A percentile compares a stretch with the other conserved stretches of the same genome.
phyloP scores from a whole-genome alignment of 2,888 invertebrate species.

The Shargacucullia verbasci region DNA sequence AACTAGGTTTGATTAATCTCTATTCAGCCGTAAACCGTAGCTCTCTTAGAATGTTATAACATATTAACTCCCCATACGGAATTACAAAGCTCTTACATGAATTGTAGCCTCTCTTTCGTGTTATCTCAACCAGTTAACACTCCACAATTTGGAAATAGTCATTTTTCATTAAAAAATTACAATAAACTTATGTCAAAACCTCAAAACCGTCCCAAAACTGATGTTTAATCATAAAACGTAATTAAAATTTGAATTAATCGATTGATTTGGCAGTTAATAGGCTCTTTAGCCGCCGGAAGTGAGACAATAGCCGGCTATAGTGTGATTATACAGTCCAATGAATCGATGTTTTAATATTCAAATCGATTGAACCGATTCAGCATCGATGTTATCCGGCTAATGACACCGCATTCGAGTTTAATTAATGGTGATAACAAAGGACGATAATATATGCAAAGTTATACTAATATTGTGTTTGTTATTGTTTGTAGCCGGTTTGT shows the following conservation, averaged over 20 bases:
- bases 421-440: conserved; percentile 57
- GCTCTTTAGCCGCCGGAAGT: conserved; percentile 65
- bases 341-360: conserved; percentile 73
- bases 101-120: too few species aligned
- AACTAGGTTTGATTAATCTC: too few species aligned
- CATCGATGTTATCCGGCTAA: conserved; percentile 67
- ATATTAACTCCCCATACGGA: too few species aligned
- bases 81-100: too few species aligned
- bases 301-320: conserved; percentile 67
- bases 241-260: conserved; percentile 55
- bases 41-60: too few species aligned
- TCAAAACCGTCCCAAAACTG: conserved; percentile 12
- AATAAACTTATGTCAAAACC: conserved; percentile 11
- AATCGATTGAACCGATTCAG: conserved; percentile 63
- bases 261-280: conserved; percentile 53
- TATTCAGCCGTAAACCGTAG: too few species aligned
- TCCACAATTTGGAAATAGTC: too few species aligned
- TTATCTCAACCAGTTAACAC: too few species aligned
- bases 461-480: conserved; percentile 33
- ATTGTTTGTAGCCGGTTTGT: conserved; percentile 18
- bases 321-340: conserved; percentile 72
- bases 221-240: conserved; percentile 28
- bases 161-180: neutral
- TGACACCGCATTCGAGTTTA: conserved; percentile 61
- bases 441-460: conserved; percentile 35